A percentile compares a stretch with the other conserved stretches of the same genome.
Evolutionary conservation across 2,888 invertebrate genomes (phyloP).

Genomic region (Macrophya annulata): DNA sequence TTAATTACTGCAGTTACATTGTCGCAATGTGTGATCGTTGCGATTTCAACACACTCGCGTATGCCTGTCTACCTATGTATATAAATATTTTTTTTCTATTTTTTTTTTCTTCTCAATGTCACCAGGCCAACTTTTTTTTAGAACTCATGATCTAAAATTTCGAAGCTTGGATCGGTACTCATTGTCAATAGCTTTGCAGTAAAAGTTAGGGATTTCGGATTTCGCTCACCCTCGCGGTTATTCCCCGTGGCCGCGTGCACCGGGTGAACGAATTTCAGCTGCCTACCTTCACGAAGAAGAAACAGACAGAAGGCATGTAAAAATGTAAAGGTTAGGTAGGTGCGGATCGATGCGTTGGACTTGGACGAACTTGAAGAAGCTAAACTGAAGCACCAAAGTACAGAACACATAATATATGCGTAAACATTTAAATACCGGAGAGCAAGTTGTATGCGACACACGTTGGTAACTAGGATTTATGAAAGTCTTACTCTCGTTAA

Average conservation of each 20-base stretch:
- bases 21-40: neutral
- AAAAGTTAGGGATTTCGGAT: neutral
- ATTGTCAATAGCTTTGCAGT: neutral
- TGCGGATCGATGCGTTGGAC: slow-evolving; percentile 39
- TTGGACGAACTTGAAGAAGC: slow-evolving; percentile 33
- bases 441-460: neutral
- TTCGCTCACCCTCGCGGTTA: neutral
- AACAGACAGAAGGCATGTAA: slow-evolving; percentile 32
- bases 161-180: neutral
- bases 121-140: neutral
- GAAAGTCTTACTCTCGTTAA: neutral
- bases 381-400: slow-evolving; percentile 23
- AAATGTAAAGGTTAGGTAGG: slow-evolving; percentile 38
- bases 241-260: neutral
- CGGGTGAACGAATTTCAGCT: neutral
- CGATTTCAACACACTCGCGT: neutral
- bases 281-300: neutral
- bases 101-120: neutral
- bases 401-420: neutral
- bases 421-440: slow-evolving; percentile 10
- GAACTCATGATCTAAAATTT: neutral
- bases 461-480: neutral
- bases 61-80: neutral
- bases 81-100: neutral
- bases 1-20: neutral